These are phyloP conservation scores for Luffia ferchaultella DNA, from an alignment of 2,888 invertebrate species.

Conservation along the genomic window DNA sequence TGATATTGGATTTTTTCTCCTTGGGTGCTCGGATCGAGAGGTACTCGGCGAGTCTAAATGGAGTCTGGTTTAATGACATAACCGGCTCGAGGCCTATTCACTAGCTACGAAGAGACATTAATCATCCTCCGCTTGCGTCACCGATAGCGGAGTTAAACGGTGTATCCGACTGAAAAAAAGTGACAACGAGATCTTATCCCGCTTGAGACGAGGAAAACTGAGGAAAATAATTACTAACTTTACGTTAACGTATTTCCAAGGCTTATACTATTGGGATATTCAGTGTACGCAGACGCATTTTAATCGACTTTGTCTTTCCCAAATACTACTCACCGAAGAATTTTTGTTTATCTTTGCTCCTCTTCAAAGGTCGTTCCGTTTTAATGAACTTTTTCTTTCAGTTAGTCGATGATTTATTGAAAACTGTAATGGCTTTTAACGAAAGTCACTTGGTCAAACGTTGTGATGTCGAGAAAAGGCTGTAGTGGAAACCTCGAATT, in stretches of 20 bases:
- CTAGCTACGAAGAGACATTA: background rate
- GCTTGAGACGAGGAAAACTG: background rate
- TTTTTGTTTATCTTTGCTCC: background rate
- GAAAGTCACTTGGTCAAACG: background rate
- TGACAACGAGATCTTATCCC: background rate
- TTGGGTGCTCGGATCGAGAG: background rate
- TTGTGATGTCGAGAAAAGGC: background rate
- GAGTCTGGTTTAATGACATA: constrained; percentile 3
- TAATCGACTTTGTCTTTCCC: background rate
- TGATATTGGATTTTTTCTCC: background rate
- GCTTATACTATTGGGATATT: background rate
- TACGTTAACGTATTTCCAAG: background rate
- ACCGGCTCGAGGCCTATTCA: constrained; percentile 4
- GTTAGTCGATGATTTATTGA: background rate
- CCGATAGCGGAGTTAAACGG: background rate
- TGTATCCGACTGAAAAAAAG: background rate
- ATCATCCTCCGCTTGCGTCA: background rate
- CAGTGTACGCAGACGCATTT: background rate
- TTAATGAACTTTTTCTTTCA: background rate
- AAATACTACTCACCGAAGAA: background rate
- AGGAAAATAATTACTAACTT: background rate
- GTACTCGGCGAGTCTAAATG: background rate
- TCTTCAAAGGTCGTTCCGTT: background rate
- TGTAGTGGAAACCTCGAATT: background rate
- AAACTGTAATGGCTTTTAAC: background rate